phyloP scores from a whole-genome alignment of 2,797 vertebrate species.

The Tiaroga cobitis region DNA sequence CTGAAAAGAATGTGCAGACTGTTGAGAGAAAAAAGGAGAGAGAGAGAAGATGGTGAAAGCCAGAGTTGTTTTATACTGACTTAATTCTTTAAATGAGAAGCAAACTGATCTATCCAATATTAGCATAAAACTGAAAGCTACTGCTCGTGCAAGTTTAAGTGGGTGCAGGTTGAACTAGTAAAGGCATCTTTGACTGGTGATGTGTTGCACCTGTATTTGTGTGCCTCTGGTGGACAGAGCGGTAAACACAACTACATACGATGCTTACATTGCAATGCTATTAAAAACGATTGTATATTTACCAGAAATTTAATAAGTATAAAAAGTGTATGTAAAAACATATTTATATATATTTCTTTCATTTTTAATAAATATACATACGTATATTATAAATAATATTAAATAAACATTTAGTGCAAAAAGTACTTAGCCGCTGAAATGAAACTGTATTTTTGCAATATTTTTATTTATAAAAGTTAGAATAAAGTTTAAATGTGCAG shows the following conservation, averaged over 20 bases:
- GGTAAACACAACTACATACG: background rate
- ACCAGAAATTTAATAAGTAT: background rate
- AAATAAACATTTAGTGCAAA: too few relatives aligned
- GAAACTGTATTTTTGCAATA: background rate
- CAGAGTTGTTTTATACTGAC: background rate
- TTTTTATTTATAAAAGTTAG: background rate
- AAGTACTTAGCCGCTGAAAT: background rate
- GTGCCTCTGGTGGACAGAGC: conserved; percentile 28
- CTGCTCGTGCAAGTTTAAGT: background rate
- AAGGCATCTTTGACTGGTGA: background rate
- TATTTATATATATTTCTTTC: background rate
- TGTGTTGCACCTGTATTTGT: conserved; percentile 40
- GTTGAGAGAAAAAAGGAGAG: background rate
- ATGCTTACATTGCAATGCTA: background rate
- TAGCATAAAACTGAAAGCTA: conserved; percentile 9
- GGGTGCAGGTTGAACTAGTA: background rate
- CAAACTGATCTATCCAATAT: conserved; percentile 8
- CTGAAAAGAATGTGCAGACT: conserved; percentile 43
- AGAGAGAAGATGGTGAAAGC: background rate
- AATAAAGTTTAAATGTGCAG: background rate
- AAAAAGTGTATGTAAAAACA: background rate
- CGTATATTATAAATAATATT: background rate
- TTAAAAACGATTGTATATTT: background rate
- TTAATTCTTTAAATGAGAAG: background rate
- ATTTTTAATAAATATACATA: too few relatives aligned